phyloP scores from a whole-genome alignment of 2,113 vertebrate species.

The Engraulis encrasicolus region DNA sequence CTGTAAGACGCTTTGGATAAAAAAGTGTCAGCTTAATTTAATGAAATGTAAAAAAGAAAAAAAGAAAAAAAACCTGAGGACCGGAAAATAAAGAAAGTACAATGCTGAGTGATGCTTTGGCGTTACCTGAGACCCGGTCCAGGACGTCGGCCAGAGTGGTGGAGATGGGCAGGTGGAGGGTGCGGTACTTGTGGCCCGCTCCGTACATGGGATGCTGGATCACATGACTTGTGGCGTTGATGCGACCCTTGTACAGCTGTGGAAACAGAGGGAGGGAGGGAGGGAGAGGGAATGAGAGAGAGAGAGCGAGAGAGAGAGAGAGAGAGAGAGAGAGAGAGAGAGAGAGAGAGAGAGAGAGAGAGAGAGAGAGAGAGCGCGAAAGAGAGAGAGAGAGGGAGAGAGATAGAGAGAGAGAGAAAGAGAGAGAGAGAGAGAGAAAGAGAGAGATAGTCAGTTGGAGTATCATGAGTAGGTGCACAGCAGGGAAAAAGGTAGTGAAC shows the following conservation, averaged over 20 bases:
- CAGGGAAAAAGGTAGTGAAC: no score
- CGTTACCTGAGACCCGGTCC: constrained; percentile 94
- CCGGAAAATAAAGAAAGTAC: not conserved
- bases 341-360: not conserved
- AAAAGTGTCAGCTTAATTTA: no score
- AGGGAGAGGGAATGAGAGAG: not conserved
- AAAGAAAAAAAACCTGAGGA: not conserved
- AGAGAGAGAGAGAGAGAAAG: no score
- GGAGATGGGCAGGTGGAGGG: constrained; percentile 95
- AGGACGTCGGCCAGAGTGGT: constrained; percentile 96
- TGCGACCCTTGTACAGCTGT: constrained; percentile 97
- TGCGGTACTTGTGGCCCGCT: constrained; percentile 98
- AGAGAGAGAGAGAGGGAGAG: no score
- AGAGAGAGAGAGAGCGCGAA: not conserved
- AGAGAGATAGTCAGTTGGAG: no score
- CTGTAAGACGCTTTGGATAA: no score
- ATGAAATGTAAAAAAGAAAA: no score
- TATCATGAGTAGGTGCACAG: no score
- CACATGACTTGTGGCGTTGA: constrained; percentile 97
- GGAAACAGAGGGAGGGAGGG: not conserved
- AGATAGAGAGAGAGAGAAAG: no score
- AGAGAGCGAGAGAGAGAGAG: not conserved
- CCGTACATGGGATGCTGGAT: constrained; percentile 99
- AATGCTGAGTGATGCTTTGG: constrained; percentile 11
- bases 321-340: not conserved